Evolutionary conservation across 2,113 vertebrate genomes (phyloP), one percentile per base, ranked within the genome.

Genomic region (Platycercus adscitus): DNA sequence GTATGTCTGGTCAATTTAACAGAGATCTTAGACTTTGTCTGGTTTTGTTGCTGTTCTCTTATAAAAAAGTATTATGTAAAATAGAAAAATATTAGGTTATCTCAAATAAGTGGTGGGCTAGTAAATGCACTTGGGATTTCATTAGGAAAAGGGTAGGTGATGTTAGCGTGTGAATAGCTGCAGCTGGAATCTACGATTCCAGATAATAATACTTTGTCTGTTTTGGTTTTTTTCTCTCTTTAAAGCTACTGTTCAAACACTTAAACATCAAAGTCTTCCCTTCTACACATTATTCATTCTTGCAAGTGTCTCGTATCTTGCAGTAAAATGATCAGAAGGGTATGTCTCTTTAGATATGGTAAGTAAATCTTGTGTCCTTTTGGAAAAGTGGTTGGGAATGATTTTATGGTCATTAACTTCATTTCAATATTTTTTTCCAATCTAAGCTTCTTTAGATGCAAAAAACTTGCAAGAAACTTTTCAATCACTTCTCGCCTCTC

Each of bases 251-350:
- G 43, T 88, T 96, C 88, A 95, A 92, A 79, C 64, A 81, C 44
- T 94, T 24, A 86, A 81, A 93, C 90, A 78, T 95, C 92, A 91
- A 95, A 93, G 88, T 81, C 61, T 86, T 94, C 43, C 35, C 33
- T 95, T 96, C 63, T 39, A 18, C 89, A 60, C 80, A 52, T 91
- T 84, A 90, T 86, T 95, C 72, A 72, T 88, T 93, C 86, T 80
- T 90, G 80, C 50, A 93, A 83, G 86, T 77, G 68, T 89, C 78
- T 96, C 31, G 13, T 75, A 93, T 78, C 14, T 0, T 88, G 93
- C 79, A 81, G 71, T 4, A 81, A 79, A 92, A 88, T 89, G 81
- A 96, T 95, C 94, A 94, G 89, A 93, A 93, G 89, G 37, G 58
- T 71, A 91, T 47, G 64, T 71, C 69, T 94, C 80, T 92, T 92